Base-by-base conservation (phyloP, 1,140 invertebrate species). In the Vanessa atalanta region DNA sequence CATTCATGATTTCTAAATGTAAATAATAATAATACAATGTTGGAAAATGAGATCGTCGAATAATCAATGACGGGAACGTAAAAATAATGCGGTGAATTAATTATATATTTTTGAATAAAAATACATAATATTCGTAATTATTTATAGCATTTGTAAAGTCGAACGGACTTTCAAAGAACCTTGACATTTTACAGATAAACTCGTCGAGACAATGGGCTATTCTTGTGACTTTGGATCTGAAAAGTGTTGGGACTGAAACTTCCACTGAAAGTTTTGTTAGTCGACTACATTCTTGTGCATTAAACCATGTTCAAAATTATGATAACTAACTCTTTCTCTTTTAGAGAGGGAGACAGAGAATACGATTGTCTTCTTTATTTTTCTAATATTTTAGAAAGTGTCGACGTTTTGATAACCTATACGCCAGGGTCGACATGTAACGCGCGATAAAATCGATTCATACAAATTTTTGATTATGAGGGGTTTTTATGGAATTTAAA, bases 121-220 rank as follows among this genome's bases (percentile, higher is more conserved):
- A 26, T 2, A 57, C 31, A 57, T 26, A 31, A 57, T 7, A 14
- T 57, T 57, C 13, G 23, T 57, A 13, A 57, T 57, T 23, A 20
- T 57, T 57, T 57, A 57, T 12, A 23, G 8, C 20, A 26, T 67
- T 43, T 16, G 50, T 67, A 31, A 67, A 55, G n/a, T 53, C 37
- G 26, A 55, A 43, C 37, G 5, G 37, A 7, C 5, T 57, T 57
- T 60, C 13, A 61, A 61, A 47, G 37, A 69, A 47, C 66, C 66
- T 57, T 69, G 51, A 69, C 66, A 57, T 69, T 69, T 69, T 57
- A 60, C 43, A 69, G 53, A 69, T 43, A 31, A 47, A 69, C 23
- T 31, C 15, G 53, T 69, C 37, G n/a, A 69, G 66, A 69, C 53
- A 69, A 69, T 69, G 65, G 65, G 48, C 31, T 67, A 53, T 67